A percentile compares a stretch with the other conserved stretches of the same genome.
Evolutionary conservation across 2,113 vertebrate species (phyloP).

Genomic region (Crotalus horridus): DNA sequence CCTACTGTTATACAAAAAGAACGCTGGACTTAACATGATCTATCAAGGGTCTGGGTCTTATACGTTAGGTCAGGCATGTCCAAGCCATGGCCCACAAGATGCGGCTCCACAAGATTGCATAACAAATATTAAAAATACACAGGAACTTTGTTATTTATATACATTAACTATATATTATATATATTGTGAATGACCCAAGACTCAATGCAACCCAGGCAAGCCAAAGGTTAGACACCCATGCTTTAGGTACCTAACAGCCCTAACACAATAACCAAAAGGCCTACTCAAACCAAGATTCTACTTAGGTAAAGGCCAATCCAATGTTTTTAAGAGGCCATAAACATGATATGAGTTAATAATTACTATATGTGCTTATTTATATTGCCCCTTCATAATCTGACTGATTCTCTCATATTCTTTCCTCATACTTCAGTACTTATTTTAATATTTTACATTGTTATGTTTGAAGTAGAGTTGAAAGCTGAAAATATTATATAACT

Average conservation of each 20-base stretch:
- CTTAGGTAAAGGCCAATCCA: background rate
- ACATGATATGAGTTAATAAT: background rate
- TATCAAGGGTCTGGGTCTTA: background rate
- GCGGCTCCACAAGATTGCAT: too few relatives aligned
- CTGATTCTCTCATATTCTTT: background rate
- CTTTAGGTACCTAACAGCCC: background rate
- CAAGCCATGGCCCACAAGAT: too few relatives aligned
- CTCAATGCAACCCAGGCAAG: background rate
- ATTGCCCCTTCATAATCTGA: background rate
- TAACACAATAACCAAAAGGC: background rate
- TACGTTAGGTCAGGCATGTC: too few relatives aligned
- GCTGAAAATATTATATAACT: background rate
- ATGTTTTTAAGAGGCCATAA: background rate
- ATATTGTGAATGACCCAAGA: background rate
- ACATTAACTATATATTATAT: background rate
- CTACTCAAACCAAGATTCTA: background rate
- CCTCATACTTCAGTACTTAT: fast-evolving
- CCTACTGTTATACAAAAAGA: background rate
- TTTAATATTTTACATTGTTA: background rate
- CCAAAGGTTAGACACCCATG: background rate
- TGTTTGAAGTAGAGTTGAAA: background rate
- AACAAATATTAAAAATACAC: background rate
- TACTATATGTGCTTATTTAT: background rate
- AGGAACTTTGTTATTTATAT: background rate
- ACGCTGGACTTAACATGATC: background rate